phyloP scores from a whole-genome alignment of 2,797 vertebrate species.

The Pangasius mekongensis region DNA sequence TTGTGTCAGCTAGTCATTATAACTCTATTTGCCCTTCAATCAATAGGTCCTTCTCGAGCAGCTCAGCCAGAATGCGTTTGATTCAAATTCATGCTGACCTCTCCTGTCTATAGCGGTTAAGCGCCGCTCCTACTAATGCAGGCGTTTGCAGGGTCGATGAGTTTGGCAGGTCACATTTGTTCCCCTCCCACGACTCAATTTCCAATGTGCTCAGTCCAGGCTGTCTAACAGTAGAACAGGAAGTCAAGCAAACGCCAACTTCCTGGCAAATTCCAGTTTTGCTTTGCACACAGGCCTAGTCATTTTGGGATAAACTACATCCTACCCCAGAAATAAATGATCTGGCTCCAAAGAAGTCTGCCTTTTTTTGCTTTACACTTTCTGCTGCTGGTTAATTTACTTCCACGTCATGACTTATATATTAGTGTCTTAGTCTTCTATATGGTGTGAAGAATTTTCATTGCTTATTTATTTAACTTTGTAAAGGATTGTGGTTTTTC shows the following conservation, averaged over 20 bases:
- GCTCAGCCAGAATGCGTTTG: slow-evolving; percentile 32
- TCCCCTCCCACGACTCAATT: slow-evolving; percentile 12
- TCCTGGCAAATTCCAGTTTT: neutral
- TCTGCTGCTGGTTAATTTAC: neutral
- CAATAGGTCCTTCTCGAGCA: slow-evolving; percentile 18
- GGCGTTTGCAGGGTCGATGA: slow-evolving; percentile 46
- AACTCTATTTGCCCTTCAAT: slow-evolving; percentile 21
- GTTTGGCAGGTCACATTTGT: slow-evolving; percentile 39
- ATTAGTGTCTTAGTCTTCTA: neutral
- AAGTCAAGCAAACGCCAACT: slow-evolving; percentile 2
- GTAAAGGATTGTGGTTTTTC: neutral
- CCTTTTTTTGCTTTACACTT: neutral
- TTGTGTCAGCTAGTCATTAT: slow-evolving; percentile 26
- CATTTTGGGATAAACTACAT: neutral
- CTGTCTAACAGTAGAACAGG: slow-evolving; percentile 12
- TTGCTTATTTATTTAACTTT: neutral
- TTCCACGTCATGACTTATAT: neutral
- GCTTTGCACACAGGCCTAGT: neutral
- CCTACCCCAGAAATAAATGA: neutral
- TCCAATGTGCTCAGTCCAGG: neutral
- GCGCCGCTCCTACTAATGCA: slow-evolving; percentile 52
- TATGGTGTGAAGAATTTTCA: neutral
- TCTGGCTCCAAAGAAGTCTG: neutral
- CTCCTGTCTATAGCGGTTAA: slow-evolving; percentile 45
- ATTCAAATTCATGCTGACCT: slow-evolving; percentile 58